A percentile compares a stretch with the other conserved stretches of the same genome.
Evolutionary conservation across 2,888 invertebrate species (phyloP).

Genomic region (Rotaria socialis): DNA sequence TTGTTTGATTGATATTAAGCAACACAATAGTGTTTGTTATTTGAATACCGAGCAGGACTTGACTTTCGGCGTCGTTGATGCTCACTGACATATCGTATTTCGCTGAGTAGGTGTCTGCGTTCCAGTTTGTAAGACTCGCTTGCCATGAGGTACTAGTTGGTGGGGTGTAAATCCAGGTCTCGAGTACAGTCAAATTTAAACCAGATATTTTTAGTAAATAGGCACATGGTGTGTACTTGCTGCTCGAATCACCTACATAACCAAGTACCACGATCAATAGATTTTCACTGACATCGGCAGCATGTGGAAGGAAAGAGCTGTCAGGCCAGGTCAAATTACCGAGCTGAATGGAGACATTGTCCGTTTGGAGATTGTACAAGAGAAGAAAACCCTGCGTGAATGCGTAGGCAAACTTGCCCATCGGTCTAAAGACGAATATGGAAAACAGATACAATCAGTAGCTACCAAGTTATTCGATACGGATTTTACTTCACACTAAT

Average conservation of each 20-base stretch:
- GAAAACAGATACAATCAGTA: neutral
- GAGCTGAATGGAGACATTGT: neutral
- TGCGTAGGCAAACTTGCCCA: neutral
- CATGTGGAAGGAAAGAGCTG: neutral
- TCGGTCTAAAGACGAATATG: neutral
- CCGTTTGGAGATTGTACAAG: neutral
- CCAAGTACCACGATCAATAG: neutral
- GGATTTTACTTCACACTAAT: neutral
- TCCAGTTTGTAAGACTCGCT: neutral
- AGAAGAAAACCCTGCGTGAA: neutral
- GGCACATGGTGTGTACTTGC: neutral
- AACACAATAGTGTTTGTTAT: neutral
- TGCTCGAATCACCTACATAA: neutral
- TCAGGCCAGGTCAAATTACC: neutral
- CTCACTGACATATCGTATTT: constrained; percentile 2
- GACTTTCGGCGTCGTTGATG: neutral
- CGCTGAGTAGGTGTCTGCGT: neutral
- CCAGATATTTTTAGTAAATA: neutral
- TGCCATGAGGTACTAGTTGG: neutral
- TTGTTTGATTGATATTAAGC: neutral
- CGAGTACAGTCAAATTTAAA: neutral
- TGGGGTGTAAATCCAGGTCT: neutral
- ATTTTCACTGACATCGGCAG: neutral
- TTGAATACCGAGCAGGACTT: neutral
- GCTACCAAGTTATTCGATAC: no score